Base-by-base conservation (phyloP, 2,113 vertebrate species). In the Pimephales promelas region DNA sequence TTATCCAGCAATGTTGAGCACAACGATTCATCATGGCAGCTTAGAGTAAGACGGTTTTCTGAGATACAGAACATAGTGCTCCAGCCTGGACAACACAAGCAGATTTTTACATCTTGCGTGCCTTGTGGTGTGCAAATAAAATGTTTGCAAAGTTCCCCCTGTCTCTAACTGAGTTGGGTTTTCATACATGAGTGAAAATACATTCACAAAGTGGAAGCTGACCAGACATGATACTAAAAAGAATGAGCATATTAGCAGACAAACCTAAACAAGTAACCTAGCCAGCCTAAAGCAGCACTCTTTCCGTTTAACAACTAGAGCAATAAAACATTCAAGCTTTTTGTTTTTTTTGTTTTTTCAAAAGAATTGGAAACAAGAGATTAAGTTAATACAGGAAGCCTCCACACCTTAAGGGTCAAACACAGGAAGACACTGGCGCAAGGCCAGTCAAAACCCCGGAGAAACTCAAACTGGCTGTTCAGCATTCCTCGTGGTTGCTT, bases 401-500 rank as follows among this genome's bases (percentile, higher is more conserved):
- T 79, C 75, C 75, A 72, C 77, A 88, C 81, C 81, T 82, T 62
- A 3, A 56, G 70, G 70, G 76, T 64, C 75, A 80, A 77, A 75
- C 70, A 78, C 54, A 75, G 43, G 66, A 57, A 86, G 66, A 26
- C 31, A 26, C 70, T 80, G 61, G 83, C 64, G 49, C 11, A 8
- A 16, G 54, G 71, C 75, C 87, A 83, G 36, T 13, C 45, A 70
- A 70, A 66, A 83, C 66, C 79, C 56, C 59, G 83, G 83, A 84
- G 52, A 87, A 89, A 85, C 82, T 80, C 82, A 84, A 91, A 92
- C 90, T 74, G 40, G 87, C 68, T 77, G 1, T 79, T 84, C 86
- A 71, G 31, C 92, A 91, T 91, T 92, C 90, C 87, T 88, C 45
- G 49, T 36, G 59, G 68, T 80, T 20, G 26, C 70, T 74, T 81